Conservation (phyloP, 2,888 invertebrate genomes). For the Mimas tiliae region DNA sequence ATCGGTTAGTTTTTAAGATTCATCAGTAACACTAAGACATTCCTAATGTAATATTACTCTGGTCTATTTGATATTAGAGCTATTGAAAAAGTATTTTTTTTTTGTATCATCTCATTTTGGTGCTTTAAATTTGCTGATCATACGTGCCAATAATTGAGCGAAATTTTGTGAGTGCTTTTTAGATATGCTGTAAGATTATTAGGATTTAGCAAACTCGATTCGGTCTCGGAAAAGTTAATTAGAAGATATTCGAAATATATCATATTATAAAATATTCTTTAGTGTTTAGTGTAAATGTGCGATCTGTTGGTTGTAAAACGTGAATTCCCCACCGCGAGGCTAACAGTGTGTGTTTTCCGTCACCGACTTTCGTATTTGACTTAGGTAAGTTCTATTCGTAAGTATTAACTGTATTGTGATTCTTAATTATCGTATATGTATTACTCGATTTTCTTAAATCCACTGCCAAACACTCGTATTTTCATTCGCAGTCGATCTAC, state of each 20-base stretch:
- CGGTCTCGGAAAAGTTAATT: constrained; percentile 15
- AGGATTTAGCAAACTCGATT: constrained; percentile 5
- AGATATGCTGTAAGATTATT: constrained; percentile 16
- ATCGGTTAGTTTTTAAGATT: constrained; percentile 29
- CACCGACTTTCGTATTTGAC: constrained; percentile 66
- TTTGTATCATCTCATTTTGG: constrained; percentile 21
- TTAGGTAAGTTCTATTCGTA: constrained; percentile 72
- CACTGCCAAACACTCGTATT: constrained; percentile 67
- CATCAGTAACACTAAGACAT: constrained; percentile 53
- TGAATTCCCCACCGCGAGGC: constrained; percentile 23
- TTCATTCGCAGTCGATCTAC: constrained; percentile 27
- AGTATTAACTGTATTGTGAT: constrained; percentile 83
- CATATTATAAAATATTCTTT: constrained; percentile 16
- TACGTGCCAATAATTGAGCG: constrained; percentile 20
- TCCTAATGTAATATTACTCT: constrained; percentile 44
- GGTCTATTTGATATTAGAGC: constrained; percentile 17
- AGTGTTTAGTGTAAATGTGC: neutral
- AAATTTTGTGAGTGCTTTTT: constrained; percentile 23
- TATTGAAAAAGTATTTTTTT: constrained; percentile 4
- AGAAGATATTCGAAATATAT: constrained; percentile 13
- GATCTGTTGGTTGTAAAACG: neutral
- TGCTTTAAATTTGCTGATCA: constrained; percentile 23
- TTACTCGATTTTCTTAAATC: constrained; percentile 64
- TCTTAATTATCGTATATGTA: constrained; percentile 70
- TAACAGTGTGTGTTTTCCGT: constrained; percentile 59